These are phyloP conservation scores for Osmerus mordax DNA, from an alignment of 2,113 vertebrate genomes.

Conservation along the genomic window DNA sequence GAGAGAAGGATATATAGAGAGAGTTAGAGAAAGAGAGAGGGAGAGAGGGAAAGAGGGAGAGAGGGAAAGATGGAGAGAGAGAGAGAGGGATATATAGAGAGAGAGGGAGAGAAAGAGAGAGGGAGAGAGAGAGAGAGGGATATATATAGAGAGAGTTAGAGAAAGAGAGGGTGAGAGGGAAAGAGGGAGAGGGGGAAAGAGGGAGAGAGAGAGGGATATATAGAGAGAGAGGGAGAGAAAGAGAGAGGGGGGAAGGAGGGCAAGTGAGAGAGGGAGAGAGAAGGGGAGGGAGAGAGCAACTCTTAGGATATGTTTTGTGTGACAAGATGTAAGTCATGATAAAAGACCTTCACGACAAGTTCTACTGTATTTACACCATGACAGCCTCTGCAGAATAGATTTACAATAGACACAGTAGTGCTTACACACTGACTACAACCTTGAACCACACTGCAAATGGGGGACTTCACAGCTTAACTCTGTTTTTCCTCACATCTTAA, in stretches of 20 bases:
- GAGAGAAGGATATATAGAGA: not conserved
- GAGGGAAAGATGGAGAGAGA: constrained; percentile 56
- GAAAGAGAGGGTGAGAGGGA: constrained; percentile 3
- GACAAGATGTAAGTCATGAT: no score
- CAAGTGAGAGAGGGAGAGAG: constrained; percentile 1
- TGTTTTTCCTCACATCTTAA: no score
- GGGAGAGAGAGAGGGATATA: constrained; percentile 36
- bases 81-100: constrained; percentile 24
- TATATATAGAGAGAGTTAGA: constrained; percentile 1
- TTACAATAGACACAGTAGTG: no score
- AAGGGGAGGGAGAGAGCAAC: constrained; percentile 6
- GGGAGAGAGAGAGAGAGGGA: not conserved
- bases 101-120: not conserved
- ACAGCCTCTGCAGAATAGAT: no score
- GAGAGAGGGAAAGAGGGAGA: constrained; percentile 10
- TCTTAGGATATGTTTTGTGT: no score
- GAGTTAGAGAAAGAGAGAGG: constrained; percentile 4
- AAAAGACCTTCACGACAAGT: no score
- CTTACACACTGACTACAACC: no score
- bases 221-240: constrained; percentile 36
- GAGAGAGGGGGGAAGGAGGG: constrained; percentile 6
- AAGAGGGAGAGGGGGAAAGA: constrained; percentile 25
- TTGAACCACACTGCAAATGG: no score
- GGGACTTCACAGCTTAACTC: no score
- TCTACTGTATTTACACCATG: no score